Evolutionary conservation across 2,113 vertebrate species (phyloP), one percentile per base, ranked within the genome.

Genomic region (Paedocypris sp.): DNA sequence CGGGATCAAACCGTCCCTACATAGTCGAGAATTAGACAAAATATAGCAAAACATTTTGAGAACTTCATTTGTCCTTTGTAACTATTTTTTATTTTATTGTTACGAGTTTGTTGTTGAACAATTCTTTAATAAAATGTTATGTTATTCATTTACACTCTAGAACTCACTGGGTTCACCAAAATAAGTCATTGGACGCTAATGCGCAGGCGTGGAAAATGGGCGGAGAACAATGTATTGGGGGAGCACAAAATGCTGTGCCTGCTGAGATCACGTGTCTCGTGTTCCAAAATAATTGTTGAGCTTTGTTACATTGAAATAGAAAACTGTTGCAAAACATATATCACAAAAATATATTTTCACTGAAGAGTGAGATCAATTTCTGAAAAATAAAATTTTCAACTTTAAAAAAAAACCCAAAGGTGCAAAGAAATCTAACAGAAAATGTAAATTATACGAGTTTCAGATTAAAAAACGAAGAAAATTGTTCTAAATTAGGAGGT

Each of bases 121-220:
- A 91, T 94, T 92, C 91, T 91, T 86, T 84, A 98, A 98, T 97
- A 97, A 98, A 98, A 88, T 89, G 73, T 94, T 93, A 88, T 89
- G 88, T 91, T 95, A 86, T 85, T 82, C 86, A 85, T 81, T 88
- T 69, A 82, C 74, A 75, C 77, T 70, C 84, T 85, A 75, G 78
- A 90, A 74, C 77, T 84, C 62, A 70, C 78, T 57, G 46, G 60
- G 10, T 46, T 59, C 61, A 28, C 36, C 18, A 56, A 43, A 23
- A 52, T 23, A 46, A 43, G 12, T n/a, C n/a, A 53, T n/a, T n/a
- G n/a, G n/a, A n/a, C 48, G 62, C 66, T 18, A 8, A 38, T 60
- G 52, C 71, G 65, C 58, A 23, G 48, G 36, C 51, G 9, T 18
- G 22, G 16, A 60, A 47, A n/a, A 19, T 4, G 49, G 56, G 5